Evolutionary conservation across 1,140 invertebrate genomes (phyloP).

Genomic region (Bombus balteatus): DNA sequence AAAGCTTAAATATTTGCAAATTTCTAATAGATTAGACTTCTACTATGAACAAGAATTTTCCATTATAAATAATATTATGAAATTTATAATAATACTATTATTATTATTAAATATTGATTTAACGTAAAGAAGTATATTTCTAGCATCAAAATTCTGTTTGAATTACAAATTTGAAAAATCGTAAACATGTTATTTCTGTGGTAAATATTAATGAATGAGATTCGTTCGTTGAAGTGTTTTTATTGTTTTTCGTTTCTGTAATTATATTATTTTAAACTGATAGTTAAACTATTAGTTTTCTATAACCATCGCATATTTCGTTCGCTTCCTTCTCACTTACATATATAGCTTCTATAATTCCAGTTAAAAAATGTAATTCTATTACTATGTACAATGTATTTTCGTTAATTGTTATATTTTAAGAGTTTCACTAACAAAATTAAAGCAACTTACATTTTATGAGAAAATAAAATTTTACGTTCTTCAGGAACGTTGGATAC

Average conservation of each 20-base stretch:
- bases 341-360: not conserved
- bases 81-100: not conserved
- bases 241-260: not conserved
- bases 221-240: constrained; percentile 7
- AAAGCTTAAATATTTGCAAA: not conserved
- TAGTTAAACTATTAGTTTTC: too few relatives aligned
- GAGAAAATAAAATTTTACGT: constrained; percentile 6
- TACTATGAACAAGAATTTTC: not conserved
- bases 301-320: not conserved
- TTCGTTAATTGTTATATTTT: not conserved
- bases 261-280: not conserved
- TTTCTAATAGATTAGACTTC: not conserved
- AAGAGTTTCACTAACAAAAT: not conserved
- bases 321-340: not conserved
- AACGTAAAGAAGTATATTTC: not conserved
- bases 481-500: not conserved
- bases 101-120: constrained; percentile 3
- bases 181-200: not conserved
- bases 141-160: not conserved
- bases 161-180: not conserved
- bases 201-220: not conserved
- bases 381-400: constrained; percentile 9
- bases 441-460: not conserved
- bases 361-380: not conserved
- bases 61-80: not conserved